phyloP scores from a whole-genome alignment of 1,140 invertebrate genomes.

The Leptinotarsa texana region DNA sequence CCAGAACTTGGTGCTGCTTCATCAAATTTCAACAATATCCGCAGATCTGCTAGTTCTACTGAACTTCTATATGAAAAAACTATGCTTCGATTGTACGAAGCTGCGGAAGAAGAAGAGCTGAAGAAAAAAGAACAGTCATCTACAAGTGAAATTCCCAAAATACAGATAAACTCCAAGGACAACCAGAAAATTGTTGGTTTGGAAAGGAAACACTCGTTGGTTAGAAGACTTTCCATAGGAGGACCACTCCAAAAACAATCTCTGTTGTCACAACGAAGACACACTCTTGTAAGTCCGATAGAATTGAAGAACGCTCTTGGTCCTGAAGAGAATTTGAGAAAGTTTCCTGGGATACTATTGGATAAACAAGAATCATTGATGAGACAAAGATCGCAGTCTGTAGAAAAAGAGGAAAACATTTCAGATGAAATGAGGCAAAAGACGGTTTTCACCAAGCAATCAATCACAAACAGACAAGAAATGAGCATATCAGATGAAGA shows the following conservation, averaged over 20 bases:
- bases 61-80: constrained; percentile 78
- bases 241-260: constrained; percentile 40
- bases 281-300: constrained; percentile 49
- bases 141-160: constrained; percentile 50
- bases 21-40: constrained; percentile 61
- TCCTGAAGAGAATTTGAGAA: constrained; percentile 32
- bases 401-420: constrained; percentile 50
- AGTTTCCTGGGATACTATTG: constrained; percentile 30
- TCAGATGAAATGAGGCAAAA: constrained; percentile 44
- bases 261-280: constrained; percentile 48
- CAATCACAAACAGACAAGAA: constrained; percentile 40
- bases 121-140: constrained; percentile 34
- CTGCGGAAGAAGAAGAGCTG: constrained; percentile 70
- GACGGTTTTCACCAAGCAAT: constrained; percentile 41
- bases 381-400: constrained; percentile 45
- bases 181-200: constrained; percentile 41
- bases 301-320: constrained; percentile 45
- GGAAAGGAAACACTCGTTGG: constrained; percentile 47
- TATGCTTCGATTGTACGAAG: constrained; percentile 78
- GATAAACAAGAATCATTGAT: constrained; percentile 37
- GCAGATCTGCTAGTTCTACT: constrained; percentile 77
- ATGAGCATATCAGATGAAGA: constrained; percentile 47
- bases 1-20: constrained; percentile 69
- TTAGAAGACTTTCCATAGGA: constrained; percentile 46
- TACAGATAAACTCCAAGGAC: constrained; percentile 49